Evolutionary conservation across 2,888 invertebrate species (phyloP).

Genomic region (Frankliniella intonsa): DNA sequence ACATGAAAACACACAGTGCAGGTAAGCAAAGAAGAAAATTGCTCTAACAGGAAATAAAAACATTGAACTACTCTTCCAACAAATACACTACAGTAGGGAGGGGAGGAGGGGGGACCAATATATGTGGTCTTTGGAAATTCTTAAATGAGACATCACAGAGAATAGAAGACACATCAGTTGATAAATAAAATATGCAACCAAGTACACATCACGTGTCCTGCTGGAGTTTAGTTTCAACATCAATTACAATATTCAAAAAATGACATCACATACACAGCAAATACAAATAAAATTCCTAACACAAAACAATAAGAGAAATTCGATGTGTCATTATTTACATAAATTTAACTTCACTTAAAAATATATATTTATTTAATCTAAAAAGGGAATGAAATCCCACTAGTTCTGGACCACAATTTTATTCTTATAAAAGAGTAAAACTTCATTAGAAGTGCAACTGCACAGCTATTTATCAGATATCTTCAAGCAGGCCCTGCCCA

Average conservation of each 20-base stretch:
- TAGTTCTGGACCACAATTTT: background rate
- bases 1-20: no score
- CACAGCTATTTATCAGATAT: background rate
- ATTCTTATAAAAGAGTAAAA: background rate
- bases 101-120: background rate
- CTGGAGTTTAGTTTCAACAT: background rate
- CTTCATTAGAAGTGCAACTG: background rate
- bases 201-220: background rate
- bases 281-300: background rate
- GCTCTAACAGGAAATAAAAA: no score
- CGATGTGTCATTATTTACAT: constrained; percentile 8
- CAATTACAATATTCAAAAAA: background rate
- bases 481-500: background rate
- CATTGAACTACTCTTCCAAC: no score
- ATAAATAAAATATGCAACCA: background rate
- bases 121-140: background rate
- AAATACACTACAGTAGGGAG: no score
- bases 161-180: constrained; percentile 24
- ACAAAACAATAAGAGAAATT: background rate
- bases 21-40: no score
- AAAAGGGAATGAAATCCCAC: background rate
- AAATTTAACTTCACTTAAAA: background rate
- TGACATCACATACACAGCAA: background rate
- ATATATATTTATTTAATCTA: background rate
- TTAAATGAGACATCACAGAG: constrained; percentile 17